phyloP scores from a whole-genome alignment of 2,888 invertebrate genomes.

The Eilema griseolum region DNA sequence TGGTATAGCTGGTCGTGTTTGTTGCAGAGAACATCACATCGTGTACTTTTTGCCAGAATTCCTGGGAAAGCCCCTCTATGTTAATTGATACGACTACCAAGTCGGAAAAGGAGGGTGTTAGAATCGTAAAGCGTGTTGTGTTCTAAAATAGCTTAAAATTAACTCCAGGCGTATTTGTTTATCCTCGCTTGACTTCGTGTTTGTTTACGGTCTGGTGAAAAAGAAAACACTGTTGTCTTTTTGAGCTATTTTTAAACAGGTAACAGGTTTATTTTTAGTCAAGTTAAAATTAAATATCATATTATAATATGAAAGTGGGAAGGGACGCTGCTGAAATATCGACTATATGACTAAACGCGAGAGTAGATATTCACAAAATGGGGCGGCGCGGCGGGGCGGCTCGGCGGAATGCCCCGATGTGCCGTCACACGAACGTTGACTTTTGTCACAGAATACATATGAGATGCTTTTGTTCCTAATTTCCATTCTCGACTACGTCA shows the following conservation, averaged over 20 bases:
- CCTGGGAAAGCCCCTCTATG: too few relatives aligned
- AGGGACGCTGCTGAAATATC: not conserved
- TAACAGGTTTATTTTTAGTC: not conserved
- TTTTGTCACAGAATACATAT: not conserved
- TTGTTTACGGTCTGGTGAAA: not conserved
- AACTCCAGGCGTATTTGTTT: not conserved
- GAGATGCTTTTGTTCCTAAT: not conserved
- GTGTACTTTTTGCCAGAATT: too few relatives aligned
- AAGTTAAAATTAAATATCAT: not conserved
- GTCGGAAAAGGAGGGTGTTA: too few relatives aligned
- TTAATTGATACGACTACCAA: too few relatives aligned
- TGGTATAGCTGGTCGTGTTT: too few relatives aligned
- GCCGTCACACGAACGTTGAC: not conserved
- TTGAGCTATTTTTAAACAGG: not conserved
- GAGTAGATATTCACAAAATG: not conserved
- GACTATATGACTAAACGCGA: not conserved
- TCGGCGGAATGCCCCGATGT: conserved; percentile 1
- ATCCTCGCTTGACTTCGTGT: not conserved
- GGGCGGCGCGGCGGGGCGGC: not conserved
- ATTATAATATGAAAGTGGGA: not conserved
- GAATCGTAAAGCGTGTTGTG: too few relatives aligned
- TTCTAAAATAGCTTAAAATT: too few relatives aligned
- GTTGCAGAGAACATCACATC: too few relatives aligned
- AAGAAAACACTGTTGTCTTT: not conserved
- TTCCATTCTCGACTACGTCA: not conserved